phyloP scores from a whole-genome alignment of 2,113 vertebrate species.

The Daboia siamensis region DNA sequence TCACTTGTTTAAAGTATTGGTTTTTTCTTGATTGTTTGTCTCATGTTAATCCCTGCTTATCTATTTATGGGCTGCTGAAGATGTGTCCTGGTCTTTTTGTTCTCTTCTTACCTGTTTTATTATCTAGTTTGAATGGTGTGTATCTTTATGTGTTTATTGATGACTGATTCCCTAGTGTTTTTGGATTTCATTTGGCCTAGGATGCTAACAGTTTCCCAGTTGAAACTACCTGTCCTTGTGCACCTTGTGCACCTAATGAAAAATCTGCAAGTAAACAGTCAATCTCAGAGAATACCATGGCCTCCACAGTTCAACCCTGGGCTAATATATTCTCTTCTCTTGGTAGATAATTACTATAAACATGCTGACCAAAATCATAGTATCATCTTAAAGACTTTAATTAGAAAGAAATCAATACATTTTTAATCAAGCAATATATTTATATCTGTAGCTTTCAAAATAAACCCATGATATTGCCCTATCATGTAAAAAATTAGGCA shows the following conservation, averaged over 20 bases:
- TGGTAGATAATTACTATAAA: background rate
- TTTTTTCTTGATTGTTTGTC: background rate
- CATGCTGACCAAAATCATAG: background rate
- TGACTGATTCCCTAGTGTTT: background rate
- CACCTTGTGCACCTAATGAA: background rate
- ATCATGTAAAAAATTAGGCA: background rate
- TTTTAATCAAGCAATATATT: background rate
- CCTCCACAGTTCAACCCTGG: background rate
- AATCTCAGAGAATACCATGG: background rate
- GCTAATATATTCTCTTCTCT: background rate
- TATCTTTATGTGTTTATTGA: background rate
- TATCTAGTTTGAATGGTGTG: background rate
- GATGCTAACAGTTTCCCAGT: background rate
- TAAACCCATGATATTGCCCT: background rate
- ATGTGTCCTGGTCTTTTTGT: background rate
- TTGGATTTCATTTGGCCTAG: background rate
- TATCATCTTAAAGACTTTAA: background rate
- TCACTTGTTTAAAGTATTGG: background rate
- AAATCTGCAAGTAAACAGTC: background rate
- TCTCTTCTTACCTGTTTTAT: background rate
- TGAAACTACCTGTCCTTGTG: background rate
- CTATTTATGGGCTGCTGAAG: background rate
- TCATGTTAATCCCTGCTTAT: background rate
- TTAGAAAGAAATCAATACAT: background rate
- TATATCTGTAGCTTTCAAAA: background rate